Conservation (phyloP, 2,797 vertebrate species). For the Microhierax caerulescens region DNA sequence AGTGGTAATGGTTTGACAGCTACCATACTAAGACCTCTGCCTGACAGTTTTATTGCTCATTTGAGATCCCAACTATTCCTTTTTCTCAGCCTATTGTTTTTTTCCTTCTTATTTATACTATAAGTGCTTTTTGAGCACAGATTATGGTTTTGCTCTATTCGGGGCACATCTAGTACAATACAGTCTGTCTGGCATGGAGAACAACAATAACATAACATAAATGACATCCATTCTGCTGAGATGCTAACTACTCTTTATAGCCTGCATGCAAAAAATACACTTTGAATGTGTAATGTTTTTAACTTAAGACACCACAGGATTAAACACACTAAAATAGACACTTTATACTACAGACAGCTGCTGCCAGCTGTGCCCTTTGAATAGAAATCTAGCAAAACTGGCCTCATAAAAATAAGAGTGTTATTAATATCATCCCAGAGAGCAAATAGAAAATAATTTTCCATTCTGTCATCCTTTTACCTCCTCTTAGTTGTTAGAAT, state of each 20-base stretch:
- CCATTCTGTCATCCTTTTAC: background rate
- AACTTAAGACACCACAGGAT: background rate
- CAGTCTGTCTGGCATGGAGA: background rate
- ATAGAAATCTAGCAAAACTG: background rate
- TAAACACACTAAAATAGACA: background rate
- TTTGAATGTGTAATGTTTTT: background rate
- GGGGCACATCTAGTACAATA: background rate
- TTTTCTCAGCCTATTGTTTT: background rate
- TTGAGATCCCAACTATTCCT: background rate
- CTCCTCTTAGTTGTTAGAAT: background rate
- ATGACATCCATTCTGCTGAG: background rate
- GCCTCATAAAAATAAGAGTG: background rate
- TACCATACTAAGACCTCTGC: background rate
- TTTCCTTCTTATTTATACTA: background rate
- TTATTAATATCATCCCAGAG: background rate
- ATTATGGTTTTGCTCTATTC: background rate
- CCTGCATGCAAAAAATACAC: background rate
- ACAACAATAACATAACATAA: background rate
- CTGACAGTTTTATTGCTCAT: background rate
- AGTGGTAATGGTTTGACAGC: background rate
- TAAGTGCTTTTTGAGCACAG: background rate
- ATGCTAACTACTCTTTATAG: background rate
- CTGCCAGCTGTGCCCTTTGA: constrained; percentile 5
- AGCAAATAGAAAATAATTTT: background rate
- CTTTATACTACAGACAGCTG: background rate